Evolutionary conservation across 2,888 invertebrate genomes (phyloP).

Genomic region (Pteria penguin): DNA sequence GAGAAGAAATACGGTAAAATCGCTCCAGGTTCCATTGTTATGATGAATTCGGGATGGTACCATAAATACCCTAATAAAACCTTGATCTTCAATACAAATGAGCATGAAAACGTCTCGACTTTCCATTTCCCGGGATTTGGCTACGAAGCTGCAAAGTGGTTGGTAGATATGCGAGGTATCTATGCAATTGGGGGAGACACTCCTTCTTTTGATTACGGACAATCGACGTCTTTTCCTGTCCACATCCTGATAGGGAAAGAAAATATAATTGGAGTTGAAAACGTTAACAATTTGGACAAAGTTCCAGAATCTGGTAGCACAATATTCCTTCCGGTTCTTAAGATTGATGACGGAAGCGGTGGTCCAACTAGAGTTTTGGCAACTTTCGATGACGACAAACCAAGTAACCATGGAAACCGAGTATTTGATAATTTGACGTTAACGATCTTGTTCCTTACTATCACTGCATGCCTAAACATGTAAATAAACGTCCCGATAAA

Average conservation of each 20-base stretch:
- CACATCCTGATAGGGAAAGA: conserved; percentile 23
- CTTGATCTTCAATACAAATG: conserved; percentile 13
- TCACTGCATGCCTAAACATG: no score
- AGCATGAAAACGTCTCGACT: not conserved
- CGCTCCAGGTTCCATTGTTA: conserved; percentile 30
- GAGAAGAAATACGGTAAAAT: conserved; percentile 35
- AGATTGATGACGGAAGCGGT: conserved; percentile 36
- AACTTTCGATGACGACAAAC: conserved; percentile 19
- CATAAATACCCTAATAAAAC: conserved; percentile 28
- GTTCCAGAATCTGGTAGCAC: conserved; percentile 28
- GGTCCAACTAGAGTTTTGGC: conserved; percentile 22
- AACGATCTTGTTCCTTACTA: no score
- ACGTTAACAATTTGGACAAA: conserved; percentile 30
- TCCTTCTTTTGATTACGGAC: conserved; percentile 45
- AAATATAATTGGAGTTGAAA: conserved; percentile 26
- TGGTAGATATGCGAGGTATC: conserved; percentile 33
- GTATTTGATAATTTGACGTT: no score
- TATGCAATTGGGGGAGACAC: conserved; percentile 45
- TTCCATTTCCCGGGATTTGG: conserved; percentile 31
- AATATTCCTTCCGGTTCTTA: conserved; percentile 20
- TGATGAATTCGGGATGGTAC: conserved; percentile 42
- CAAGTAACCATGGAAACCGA: no score
- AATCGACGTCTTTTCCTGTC: conserved; percentile 6
- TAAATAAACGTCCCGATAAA: no score
- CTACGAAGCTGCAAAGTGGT: conserved; percentile 38